Evolutionary conservation across 1,140 invertebrate genomes (phyloP).

Genomic region (Drosophila teissieri): DNA sequence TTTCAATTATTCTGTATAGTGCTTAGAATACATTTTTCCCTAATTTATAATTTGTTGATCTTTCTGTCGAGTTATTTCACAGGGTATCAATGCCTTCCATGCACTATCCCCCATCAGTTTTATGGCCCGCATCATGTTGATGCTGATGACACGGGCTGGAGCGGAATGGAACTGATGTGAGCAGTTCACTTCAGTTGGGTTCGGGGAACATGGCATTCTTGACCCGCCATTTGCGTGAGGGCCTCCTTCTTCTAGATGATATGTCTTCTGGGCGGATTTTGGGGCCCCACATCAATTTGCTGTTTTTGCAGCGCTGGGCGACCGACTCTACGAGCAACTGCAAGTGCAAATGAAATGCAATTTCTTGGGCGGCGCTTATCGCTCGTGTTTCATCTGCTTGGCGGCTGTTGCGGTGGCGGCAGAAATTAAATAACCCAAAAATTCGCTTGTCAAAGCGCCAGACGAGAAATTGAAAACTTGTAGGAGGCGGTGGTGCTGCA

Average conservation of each 20-base stretch:
- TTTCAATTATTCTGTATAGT: no score
- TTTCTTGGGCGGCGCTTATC: constrained; percentile 63
- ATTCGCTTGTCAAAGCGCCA: constrained; percentile 68
- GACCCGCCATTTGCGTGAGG: constrained; percentile 35
- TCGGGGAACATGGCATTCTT: constrained; percentile 39
- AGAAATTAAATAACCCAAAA: constrained; percentile 74
- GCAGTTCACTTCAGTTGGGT: neutral
- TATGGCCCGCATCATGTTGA: constrained; percentile 77
- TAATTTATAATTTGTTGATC: no score
- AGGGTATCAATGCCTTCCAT: constrained; percentile 28
- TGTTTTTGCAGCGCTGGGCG: constrained; percentile 24
- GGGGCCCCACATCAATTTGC: constrained; percentile 38
- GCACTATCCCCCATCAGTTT: constrained; percentile 31
- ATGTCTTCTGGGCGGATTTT: constrained; percentile 32
- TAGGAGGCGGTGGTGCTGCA: constrained; percentile 64
- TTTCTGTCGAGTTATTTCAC: neutral
- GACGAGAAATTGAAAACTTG: constrained; percentile 60
- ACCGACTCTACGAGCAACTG: neutral
- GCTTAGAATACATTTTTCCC: no score
- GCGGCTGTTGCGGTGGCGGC: constrained; percentile 20
- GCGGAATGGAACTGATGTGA: constrained; percentile 9
- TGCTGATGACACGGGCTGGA: constrained; percentile 60
- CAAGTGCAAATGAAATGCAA: constrained; percentile 75
- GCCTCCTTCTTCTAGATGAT: constrained; percentile 19
- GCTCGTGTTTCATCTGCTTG: constrained; percentile 57